These are phyloP conservation scores for Drosophila albomicans DNA, from an alignment of 1,140 invertebrate species.

Conservation along the genomic window DNA sequence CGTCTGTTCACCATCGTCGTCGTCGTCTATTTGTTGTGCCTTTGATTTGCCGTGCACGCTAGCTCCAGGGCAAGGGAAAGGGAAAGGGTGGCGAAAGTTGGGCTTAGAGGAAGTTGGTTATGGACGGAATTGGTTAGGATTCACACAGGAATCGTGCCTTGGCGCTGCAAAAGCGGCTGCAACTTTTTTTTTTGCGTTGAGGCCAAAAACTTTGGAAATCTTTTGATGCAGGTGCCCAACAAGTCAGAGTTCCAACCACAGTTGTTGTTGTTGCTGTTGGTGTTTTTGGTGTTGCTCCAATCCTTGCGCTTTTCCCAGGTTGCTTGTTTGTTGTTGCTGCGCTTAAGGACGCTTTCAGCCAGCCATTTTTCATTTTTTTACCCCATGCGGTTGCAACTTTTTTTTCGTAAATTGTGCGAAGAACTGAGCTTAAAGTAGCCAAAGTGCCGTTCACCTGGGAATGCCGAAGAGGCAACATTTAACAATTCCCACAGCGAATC, in stretches of 20 bases:
- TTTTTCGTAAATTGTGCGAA: constrained; percentile 59
- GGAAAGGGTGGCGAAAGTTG: background rate
- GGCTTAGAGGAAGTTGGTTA: constrained; percentile 9
- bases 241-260: background rate
- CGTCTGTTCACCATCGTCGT: background rate
- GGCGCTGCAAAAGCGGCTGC: constrained; percentile 20
- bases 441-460: constrained; percentile 55
- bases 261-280: background rate
- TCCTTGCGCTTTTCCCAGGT: constrained; percentile 9
- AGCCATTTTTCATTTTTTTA: constrained; percentile 64
- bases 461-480: constrained; percentile 3
- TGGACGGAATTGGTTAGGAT: constrained; percentile 11
- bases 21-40: constrained; percentile 30
- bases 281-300: background rate
- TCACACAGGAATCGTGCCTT: constrained; percentile 37
- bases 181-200: constrained; percentile 18
- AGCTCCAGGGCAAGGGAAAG: constrained; percentile 23
- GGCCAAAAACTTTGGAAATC: constrained; percentile 38
- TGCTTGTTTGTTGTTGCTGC: constrained; percentile 32
- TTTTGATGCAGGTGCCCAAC: constrained; percentile 58
- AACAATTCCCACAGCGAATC: constrained; percentile 24
- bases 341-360: constrained; percentile 57
- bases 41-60: constrained; percentile 73
- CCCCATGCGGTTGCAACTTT: background rate
- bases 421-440: constrained; percentile 37